Evolutionary conservation across 2,888 invertebrate genomes (phyloP).

Genomic region (Synergus laeviventris): DNA sequence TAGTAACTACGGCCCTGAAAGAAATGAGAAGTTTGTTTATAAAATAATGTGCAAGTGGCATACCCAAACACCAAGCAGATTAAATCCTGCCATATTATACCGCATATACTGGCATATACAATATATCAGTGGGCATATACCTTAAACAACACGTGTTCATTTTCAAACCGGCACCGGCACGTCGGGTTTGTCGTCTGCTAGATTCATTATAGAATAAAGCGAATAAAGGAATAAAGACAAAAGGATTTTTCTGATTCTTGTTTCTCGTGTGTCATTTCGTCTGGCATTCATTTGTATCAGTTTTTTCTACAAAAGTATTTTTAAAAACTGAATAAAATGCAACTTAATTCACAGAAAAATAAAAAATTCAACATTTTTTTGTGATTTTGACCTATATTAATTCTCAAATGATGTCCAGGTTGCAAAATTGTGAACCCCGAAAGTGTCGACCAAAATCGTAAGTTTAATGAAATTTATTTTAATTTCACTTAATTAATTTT

Average conservation of each 20-base stretch:
- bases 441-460: slow-evolving; percentile 16
- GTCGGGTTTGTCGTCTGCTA: neutral
- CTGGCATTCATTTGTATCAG: neutral
- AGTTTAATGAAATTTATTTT: neutral
- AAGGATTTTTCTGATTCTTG: no score
- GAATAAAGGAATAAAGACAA: no score
- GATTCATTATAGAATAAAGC: no score
- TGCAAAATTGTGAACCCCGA: neutral
- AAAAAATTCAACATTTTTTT: neutral
- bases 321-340: neutral
- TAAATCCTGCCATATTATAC: neutral
- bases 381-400: neutral
- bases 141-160: no score
- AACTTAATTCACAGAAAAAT: neutral
- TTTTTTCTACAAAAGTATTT: neutral
- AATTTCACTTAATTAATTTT: neutral
- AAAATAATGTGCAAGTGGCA: no score
- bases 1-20: neutral
- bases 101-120: no score
- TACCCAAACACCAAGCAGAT: neutral
- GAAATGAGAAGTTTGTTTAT: neutral
- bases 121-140: no score
- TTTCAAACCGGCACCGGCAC: neutral
- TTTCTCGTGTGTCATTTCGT: no score
- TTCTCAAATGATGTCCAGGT: neutral